Evolutionary conservation across 2,797 vertebrate species (phyloP).

Genomic region (Aeoliscus strigatus): DNA sequence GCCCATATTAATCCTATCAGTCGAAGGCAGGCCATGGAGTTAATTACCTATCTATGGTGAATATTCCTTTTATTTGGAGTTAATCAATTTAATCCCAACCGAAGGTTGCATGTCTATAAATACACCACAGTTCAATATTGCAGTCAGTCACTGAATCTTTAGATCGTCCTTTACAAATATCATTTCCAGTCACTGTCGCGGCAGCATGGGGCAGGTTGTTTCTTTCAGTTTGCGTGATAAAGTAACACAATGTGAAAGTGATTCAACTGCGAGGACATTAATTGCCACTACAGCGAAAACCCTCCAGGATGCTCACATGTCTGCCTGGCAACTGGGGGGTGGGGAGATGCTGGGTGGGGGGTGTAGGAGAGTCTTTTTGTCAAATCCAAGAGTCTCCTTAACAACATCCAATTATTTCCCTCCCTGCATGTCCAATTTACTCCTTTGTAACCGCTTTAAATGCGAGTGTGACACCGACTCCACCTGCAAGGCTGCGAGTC

Average conservation of each 20-base stretch:
- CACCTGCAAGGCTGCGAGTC: slow-evolving; percentile 23
- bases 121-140: slow-evolving; percentile 32
- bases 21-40: slow-evolving; percentile 7
- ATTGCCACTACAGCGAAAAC: slow-evolving; percentile 11
- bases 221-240: too few species aligned
- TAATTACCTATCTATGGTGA: slow-evolving; percentile 2
- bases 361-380: slow-evolving; percentile 3
- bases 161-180: too few species aligned
- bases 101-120: slow-evolving; percentile 37
- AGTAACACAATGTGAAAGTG: background rate
- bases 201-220: too few species aligned
- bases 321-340: slow-evolving; percentile 33
- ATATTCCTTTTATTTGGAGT: slow-evolving; percentile 27
- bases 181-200: too few species aligned
- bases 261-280: slow-evolving; percentile 16
- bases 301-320: slow-evolving; percentile 9
- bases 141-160: slow-evolving; percentile 16
- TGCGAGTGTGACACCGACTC: slow-evolving; percentile 1
- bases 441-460: slow-evolving; percentile 23
- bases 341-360: slow-evolving; percentile 5
- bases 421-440: slow-evolving; percentile 23
- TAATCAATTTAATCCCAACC: slow-evolving; percentile 36
- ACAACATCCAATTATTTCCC: slow-evolving; percentile 21
- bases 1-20: slow-evolving; percentile 3
- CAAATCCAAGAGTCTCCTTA: slow-evolving; percentile 16